A percentile compares a stretch with the other conserved stretches of the same genome.
Evolutionary conservation across 2,113 vertebrate genomes (phyloP).

Genomic region (rat (Rattus norvegicus)): DNA sequence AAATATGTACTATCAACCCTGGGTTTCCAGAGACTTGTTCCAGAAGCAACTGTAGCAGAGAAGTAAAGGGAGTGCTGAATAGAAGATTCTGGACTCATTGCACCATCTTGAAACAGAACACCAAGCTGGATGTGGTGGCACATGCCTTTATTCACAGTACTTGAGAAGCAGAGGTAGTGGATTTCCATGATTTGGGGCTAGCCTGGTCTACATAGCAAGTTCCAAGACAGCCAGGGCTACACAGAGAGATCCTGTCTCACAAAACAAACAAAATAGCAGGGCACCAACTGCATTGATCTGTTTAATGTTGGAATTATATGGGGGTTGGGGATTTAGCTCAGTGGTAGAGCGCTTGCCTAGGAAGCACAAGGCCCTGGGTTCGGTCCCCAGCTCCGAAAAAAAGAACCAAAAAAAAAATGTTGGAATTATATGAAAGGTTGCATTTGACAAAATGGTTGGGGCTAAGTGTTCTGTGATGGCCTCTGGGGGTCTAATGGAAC

Average conservation of each 20-base stretch:
- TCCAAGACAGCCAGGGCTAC: background rate
- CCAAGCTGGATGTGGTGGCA: background rate
- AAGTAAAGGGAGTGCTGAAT: background rate
- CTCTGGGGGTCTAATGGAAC: background rate
- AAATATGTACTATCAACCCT: background rate
- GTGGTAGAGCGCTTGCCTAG: too few species aligned
- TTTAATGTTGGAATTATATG: background rate
- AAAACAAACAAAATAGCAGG: background rate
- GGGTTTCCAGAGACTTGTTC: constrained; percentile 7
- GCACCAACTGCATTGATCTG: background rate
- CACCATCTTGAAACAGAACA: background rate
- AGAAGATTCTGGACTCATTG: background rate
- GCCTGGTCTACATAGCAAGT: background rate
- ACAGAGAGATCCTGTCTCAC: background rate
- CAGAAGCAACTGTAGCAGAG: background rate
- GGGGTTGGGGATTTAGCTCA: too few species aligned
- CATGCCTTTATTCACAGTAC: background rate
- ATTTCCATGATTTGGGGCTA: background rate
- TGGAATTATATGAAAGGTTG: background rate
- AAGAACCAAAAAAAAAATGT: too few species aligned
- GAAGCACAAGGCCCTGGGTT: too few species aligned
- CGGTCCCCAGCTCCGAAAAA: too few species aligned
- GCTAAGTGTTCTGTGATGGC: background rate
- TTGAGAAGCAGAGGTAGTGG: background rate
- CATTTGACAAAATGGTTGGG: background rate